These are phyloP conservation scores for Hystrix cristata DNA, from an alignment of 2,113 vertebrate species.

Conservation along the genomic window DNA sequence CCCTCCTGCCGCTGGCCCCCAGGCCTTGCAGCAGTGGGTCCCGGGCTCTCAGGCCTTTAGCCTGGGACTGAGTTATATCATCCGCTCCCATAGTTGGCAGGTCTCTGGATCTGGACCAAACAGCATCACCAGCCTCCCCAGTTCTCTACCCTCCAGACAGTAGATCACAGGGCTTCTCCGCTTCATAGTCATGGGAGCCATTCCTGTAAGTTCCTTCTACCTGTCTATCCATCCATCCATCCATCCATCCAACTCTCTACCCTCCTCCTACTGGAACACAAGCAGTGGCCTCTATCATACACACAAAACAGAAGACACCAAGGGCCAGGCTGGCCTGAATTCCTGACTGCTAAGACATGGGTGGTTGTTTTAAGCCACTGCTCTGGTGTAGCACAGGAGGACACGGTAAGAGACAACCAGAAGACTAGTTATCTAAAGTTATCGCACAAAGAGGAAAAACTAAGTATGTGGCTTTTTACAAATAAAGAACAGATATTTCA, in stretches of 20 bases:
- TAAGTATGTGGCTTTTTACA: neutral
- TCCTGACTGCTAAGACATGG: neutral
- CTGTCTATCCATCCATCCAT: neutral
- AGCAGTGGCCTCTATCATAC: neutral
- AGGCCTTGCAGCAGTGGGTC: no score
- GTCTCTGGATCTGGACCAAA: neutral
- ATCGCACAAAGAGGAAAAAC: neutral
- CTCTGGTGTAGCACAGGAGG: neutral
- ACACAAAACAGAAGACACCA: neutral
- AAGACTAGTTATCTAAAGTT: neutral
- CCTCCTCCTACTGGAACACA: neutral
- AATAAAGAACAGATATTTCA: neutral
- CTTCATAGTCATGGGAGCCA: neutral
- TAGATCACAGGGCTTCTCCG: neutral
- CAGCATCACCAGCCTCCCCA: neutral
- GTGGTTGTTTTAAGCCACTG: neutral
- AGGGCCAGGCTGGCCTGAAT: neutral
- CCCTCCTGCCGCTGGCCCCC: no score
- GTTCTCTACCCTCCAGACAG: neutral
- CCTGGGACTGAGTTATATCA: neutral
- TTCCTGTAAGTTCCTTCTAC: neutral
- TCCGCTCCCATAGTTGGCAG: neutral
- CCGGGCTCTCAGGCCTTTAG: neutral
- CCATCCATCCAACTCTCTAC: neutral
- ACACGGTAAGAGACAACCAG: neutral